phyloP scores from a whole-genome alignment of 2,113 vertebrate species.

The Thinocorus orbignyianus region DNA sequence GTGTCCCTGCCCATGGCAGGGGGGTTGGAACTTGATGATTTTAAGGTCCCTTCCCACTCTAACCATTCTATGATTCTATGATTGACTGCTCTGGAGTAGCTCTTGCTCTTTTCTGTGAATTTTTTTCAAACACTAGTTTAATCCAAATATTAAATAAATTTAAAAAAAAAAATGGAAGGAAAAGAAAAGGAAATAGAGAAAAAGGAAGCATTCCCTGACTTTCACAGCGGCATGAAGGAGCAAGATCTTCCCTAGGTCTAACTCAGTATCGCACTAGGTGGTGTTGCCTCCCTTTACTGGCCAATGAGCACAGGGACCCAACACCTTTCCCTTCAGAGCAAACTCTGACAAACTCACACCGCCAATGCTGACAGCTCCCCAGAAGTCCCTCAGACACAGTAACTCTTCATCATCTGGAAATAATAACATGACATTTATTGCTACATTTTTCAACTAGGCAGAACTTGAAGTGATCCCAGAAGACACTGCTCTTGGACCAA shows the following conservation, averaged over 20 bases:
- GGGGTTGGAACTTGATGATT: too few relatives aligned
- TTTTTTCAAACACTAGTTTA: not conserved
- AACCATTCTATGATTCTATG: too few relatives aligned
- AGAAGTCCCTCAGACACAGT: accelerated
- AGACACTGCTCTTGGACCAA: not conserved
- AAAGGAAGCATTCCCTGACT: not conserved
- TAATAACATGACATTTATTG: not conserved
- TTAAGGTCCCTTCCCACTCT: too few relatives aligned
- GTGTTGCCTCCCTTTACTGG: not conserved
- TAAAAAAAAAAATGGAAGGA: not conserved
- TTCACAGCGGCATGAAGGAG: not conserved
- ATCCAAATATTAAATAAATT: not conserved
- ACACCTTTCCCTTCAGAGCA: not conserved
- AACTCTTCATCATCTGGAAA: not conserved
- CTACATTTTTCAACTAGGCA: not conserved
- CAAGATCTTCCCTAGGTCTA: not conserved
- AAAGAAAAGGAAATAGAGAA: not conserved
- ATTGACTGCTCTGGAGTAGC: not conserved
- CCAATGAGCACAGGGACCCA: accelerated
- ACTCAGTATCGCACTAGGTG: not conserved
- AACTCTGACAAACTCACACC: not conserved
- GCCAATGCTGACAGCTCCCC: not conserved
- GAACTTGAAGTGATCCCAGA: not conserved
- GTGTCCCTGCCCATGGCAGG: too few relatives aligned
- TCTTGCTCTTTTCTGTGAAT: not conserved